Evolutionary conservation across 2,797 vertebrate genomes (phyloP).

Genomic region (Myotis vivesi): DNA sequence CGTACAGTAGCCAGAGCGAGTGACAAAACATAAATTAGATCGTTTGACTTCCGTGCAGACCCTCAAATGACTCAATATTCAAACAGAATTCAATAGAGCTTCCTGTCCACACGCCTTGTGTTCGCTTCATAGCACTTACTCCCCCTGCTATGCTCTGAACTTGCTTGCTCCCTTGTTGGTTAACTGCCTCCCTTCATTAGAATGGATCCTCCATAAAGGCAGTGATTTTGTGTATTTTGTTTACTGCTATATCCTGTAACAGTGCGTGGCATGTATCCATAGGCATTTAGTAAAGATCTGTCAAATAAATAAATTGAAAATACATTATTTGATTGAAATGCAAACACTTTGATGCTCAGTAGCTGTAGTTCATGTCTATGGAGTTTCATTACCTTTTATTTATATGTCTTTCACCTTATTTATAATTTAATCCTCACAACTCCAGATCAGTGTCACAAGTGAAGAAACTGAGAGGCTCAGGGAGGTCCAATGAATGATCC

Average conservation of each 20-base stretch:
- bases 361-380: neutral
- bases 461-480: neutral
- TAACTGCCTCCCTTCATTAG: neutral
- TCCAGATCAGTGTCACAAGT: neutral
- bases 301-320: neutral
- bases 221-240: neutral
- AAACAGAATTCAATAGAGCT: neutral
- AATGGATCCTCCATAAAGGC: neutral
- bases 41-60: neutral
- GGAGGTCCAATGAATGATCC: neutral
- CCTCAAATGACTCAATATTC: neutral
- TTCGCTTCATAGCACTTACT: neutral
- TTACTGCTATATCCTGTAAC: neutral
- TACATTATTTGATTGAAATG: neutral
- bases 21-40: neutral
- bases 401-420: neutral
- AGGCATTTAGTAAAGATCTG: neutral
- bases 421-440: neutral
- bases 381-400: conserved; percentile 27
- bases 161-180: neutral
- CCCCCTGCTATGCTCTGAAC: neutral
- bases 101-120: neutral
- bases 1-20: neutral
- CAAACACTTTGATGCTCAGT: neutral
- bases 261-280: neutral